Conservation (phyloP, 2,888 invertebrate species). For the Plusia festucae region DNA sequence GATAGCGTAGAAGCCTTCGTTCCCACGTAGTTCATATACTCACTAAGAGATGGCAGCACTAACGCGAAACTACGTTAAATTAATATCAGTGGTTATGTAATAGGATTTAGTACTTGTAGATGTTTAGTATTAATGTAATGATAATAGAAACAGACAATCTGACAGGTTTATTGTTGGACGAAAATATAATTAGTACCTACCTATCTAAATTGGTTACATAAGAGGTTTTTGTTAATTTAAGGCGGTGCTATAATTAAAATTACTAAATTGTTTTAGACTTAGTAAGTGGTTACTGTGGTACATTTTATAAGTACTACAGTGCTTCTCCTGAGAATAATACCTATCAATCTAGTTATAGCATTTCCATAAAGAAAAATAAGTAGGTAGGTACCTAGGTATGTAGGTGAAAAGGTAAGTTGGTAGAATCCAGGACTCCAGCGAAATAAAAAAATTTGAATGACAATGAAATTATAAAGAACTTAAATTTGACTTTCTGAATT, state of each 20-base stretch:
- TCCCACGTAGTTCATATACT: slow-evolving; percentile 68
- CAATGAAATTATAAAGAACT: too few species aligned
- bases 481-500: too few species aligned
- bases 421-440: too few species aligned
- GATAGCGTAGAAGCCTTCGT: slow-evolving; percentile 80
- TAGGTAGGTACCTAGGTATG: too few species aligned
- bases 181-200: neutral
- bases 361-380: too few species aligned
- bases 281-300: neutral
- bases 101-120: slow-evolving; percentile 48
- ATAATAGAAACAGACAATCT: slow-evolving; percentile 16
- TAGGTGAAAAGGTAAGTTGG: too few species aligned
- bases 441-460: too few species aligned
- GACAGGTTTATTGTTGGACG: neutral
- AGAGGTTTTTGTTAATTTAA: neutral
- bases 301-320: too few species aligned
- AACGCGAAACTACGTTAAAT: slow-evolving; percentile 55
- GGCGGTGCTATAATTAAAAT: neutral
- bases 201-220: neutral
- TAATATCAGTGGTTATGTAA: slow-evolving; percentile 53
- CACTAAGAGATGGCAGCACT: slow-evolving; percentile 76
- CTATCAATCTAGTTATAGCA: too few species aligned
- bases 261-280: neutral
- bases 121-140: slow-evolving; percentile 35
- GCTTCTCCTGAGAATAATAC: too few species aligned